phyloP scores from a whole-genome alignment of 2,888 invertebrate species.

The Drosophila glabriapex region DNA sequence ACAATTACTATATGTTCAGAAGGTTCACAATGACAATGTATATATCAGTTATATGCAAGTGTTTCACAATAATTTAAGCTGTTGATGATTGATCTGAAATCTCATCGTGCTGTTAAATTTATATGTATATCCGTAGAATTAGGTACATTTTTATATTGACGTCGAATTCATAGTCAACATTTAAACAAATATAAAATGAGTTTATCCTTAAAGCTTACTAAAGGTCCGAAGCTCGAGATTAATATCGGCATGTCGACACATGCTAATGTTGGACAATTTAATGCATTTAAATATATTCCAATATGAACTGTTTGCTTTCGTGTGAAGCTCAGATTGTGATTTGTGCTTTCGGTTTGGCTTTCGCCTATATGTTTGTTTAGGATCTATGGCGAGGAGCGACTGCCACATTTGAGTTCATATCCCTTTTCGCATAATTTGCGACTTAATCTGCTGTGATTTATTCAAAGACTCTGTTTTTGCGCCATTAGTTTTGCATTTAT shows the following conservation, averaged over 20 bases:
- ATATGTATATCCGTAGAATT: too few relatives aligned
- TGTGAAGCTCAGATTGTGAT: conserved; percentile 17
- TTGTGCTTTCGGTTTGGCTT: conserved; percentile 22
- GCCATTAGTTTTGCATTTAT: conserved; percentile 74
- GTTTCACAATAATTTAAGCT: neutral
- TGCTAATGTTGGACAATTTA: conserved; percentile 56
- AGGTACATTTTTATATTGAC: neutral
- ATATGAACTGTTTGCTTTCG: conserved; percentile 36
- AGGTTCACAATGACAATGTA: conserved; percentile 33
- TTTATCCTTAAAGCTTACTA: neutral
- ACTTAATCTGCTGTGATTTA: conserved; percentile 79
- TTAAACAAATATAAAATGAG: neutral
- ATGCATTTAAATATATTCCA: conserved; percentile 36
- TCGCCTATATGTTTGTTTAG: conserved; percentile 65
- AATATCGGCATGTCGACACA: conserved; percentile 27
- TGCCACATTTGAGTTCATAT: conserved; percentile 56
- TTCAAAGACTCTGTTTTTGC: conserved; percentile 75
- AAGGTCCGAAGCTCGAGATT: neutral
- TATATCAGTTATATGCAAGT: neutral
- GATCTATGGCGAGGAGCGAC: conserved; percentile 24
- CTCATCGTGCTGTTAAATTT: too few relatives aligned
- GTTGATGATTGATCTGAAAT: neutral
- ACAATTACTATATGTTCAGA: conserved; percentile 26
- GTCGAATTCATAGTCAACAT: neutral
- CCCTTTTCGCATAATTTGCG: conserved; percentile 77